Conservation (phyloP, 2,888 invertebrate species). For the Sceliomorpha sp. region DNA sequence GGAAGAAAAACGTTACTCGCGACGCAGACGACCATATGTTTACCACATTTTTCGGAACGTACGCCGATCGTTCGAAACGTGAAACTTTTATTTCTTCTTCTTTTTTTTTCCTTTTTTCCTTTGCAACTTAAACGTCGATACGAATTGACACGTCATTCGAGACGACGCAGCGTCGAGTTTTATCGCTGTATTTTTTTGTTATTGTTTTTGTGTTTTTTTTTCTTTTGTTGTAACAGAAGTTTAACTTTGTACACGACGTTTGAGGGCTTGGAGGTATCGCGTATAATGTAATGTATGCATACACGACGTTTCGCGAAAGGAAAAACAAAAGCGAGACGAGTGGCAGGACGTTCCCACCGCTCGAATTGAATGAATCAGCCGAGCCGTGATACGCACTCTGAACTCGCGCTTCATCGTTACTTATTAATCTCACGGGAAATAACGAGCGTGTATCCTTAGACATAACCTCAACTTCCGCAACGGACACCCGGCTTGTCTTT, state of each 20-base stretch:
- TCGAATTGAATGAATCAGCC: slow-evolving; percentile 44
- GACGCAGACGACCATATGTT: no score
- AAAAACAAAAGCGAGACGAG: slow-evolving; percentile 39
- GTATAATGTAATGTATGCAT: slow-evolving; percentile 27
- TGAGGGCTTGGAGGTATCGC: slow-evolving; percentile 8
- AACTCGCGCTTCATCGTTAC: slow-evolving; percentile 48
- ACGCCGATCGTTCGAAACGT: no score
- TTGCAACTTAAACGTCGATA: no score
- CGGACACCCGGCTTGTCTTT: slow-evolving; percentile 26
- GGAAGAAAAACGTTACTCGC: no score
- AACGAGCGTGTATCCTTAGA: slow-evolving; percentile 40
- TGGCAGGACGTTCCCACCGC: slow-evolving; percentile 52
- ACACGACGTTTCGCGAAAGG: slow-evolving; percentile 31
- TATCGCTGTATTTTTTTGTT: no score
- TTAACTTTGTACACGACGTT: slow-evolving; percentile 4
- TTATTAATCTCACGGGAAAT: slow-evolving; percentile 51
- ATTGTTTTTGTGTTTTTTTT: no score
- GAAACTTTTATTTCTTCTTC: no score
- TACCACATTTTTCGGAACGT: no score
- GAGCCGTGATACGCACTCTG: slow-evolving; percentile 43
- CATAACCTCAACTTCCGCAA: slow-evolving; percentile 37
- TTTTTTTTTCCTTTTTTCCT: no score
- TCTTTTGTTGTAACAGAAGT: no score
- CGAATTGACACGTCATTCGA: no score
- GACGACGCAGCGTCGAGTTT: no score